phyloP scores from a whole-genome alignment of 2,888 invertebrate genomes.

The Lasioglossum villosulum region DNA sequence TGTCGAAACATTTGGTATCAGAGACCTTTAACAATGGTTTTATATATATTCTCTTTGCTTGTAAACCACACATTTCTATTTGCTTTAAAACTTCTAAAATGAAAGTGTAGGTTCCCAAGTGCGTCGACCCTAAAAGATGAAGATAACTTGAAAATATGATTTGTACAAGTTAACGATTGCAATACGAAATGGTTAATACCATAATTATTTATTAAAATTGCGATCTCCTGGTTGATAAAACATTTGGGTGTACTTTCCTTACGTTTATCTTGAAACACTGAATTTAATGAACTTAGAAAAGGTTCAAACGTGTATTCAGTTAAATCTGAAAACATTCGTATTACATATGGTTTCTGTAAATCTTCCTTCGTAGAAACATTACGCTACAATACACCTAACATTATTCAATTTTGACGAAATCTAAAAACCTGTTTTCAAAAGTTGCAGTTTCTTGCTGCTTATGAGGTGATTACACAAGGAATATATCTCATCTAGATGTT shows the following conservation, averaged over 20 bases:
- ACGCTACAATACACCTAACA: no score
- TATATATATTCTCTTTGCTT: constrained; percentile 80
- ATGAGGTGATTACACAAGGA: constrained; percentile 81
- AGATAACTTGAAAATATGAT: not conserved
- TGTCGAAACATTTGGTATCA: not conserved
- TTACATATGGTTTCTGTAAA: not conserved
- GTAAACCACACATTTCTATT: constrained; percentile 70
- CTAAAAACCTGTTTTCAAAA: constrained; percentile 52
- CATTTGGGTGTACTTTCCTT: constrained; percentile 38
- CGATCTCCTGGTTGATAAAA: constrained; percentile 83
- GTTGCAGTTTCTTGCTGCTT: constrained; percentile 49
- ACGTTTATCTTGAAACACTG: constrained; percentile 13
- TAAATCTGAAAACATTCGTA: constrained; percentile 37
- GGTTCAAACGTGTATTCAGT: constrained; percentile 40
- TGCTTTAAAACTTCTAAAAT: constrained; percentile 79
- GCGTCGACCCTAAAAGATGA: constrained; percentile 86
- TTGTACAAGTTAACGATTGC: not conserved
- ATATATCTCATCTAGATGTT: constrained; percentile 86
- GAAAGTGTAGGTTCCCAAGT: constrained; percentile 72
- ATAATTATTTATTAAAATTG: constrained; percentile 90
- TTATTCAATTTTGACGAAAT: not conserved
- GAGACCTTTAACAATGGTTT: not conserved
- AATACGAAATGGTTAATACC: constrained; percentile 84
- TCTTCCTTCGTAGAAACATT: not conserved
- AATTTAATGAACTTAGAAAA: constrained; percentile 14